Evolutionary conservation across 2,113 vertebrate species (phyloP), one percentile per base, ranked within the genome.

Genomic region (Engraulis encrasicolus): DNA sequence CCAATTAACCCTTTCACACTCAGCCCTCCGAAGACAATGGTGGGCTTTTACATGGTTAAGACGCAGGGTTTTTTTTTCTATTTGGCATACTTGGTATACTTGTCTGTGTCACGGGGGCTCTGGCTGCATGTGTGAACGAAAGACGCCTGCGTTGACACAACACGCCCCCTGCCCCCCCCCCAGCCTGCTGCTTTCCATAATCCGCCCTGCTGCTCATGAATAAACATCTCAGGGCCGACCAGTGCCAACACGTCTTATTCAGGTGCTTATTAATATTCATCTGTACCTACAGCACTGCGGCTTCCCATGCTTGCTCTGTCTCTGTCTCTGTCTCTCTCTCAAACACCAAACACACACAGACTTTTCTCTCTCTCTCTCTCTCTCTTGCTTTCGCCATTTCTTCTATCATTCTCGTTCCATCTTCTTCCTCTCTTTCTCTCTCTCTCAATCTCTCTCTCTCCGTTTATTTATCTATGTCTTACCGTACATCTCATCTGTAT

Each of bases 141-240:
- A n/a, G n/a, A 90, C 82, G 86, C 88, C 87, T 85, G n/a, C n/a
- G n/a, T n/a, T n/a, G n/a, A n/a, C n/a, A n/a, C 66, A 4, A 15
- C 66, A 34, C 27, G 31, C 85, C 27, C 17, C n/a, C n/a, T n/a
- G n/a, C n/a, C n/a, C n/a, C n/a, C n/a, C n/a, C n/a, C n/a, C n/a
- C n/a, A n/a, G n/a, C n/a, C 77, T 82, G 81, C 85, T 87, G 82
- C 83, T 91, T 90, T 91, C 86, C 89, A 91, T 91, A 91, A 91
- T 91, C 88, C 89, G 87, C 40, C 9, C n/a, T n/a, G n/a, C n/a
- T n/a, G n/a, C 86, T 90, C 88, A 91, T 91, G 89, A 91, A 91
- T 91, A 91, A 90, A 90, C 91, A 91, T 90, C 88, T 89, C 54
- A 45, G 38, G 19, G 37, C 20, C 66, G 31, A 83, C 88, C 85